phyloP scores from a whole-genome alignment of 2,797 vertebrate species.

The Helicolenus hilgendorfi region DNA sequence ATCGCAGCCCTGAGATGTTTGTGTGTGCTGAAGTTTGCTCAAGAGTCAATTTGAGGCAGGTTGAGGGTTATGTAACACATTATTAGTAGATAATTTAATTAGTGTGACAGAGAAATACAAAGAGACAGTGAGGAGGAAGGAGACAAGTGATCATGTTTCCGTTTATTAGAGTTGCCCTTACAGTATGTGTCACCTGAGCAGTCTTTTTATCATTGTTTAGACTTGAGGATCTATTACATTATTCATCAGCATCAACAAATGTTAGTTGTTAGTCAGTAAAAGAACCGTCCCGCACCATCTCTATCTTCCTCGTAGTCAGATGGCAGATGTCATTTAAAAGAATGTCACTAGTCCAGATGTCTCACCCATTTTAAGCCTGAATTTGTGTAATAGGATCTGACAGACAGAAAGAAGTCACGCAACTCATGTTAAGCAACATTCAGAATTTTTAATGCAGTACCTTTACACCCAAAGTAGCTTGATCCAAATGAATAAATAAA shows the following conservation, averaged over 20 bases:
- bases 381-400: slow-evolving; percentile 18
- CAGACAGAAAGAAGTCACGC: not conserved
- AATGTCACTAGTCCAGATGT: slow-evolving; percentile 76
- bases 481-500: not conserved
- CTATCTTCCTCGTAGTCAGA: not conserved
- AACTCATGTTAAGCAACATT: not conserved
- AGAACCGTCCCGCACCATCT: slow-evolving; percentile 7
- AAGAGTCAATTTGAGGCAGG: not conserved
- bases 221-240: slow-evolving; percentile 37
- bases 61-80: not conserved
- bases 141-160: not conserved
- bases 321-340: slow-evolving; percentile 60
- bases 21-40: not conserved
- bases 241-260: slow-evolving; percentile 59
- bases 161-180: slow-evolving; percentile 28
- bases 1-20: not conserved
- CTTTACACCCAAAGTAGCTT: not conserved
- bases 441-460: not conserved
- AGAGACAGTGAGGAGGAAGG: not conserved
- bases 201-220: slow-evolving; percentile 35
- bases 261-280: slow-evolving; percentile 33
- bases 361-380: slow-evolving; percentile 8
- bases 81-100: not conserved
- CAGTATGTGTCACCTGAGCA: slow-evolving; percentile 8
- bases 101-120: not conserved